Percentiles rank a stretch among this genome's conserved stretches.
Evolutionary conservation across 2,888 invertebrate genomes (phyloP).

Genomic region (Myathropa florea): DNA sequence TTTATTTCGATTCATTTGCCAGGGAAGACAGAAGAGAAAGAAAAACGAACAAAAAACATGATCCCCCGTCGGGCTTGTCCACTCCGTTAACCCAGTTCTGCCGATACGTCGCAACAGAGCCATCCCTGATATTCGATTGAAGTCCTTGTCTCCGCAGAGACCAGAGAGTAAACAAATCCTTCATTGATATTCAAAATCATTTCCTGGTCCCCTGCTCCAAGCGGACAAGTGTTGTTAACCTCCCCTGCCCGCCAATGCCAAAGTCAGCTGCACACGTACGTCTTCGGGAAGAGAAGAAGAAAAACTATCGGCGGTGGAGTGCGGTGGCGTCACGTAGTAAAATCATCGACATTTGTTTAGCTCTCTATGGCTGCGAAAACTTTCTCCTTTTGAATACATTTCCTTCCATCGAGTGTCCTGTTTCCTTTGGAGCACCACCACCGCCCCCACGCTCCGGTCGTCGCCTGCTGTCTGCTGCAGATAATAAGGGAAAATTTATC

Average conservation of each 20-base stretch:
- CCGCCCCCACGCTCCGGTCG: background rate
- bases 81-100: slow-evolving; percentile 56
- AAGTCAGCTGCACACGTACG: slow-evolving; percentile 9
- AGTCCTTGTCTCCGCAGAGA: slow-evolving; percentile 19
- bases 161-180: slow-evolving; percentile 39
- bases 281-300: background rate
- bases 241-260: background rate
- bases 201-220: slow-evolving; percentile 24
- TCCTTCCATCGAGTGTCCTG: slow-evolving; percentile 27
- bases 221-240: slow-evolving; percentile 35
- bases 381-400: slow-evolving; percentile 64
- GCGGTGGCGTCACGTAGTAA: slow-evolving; percentile 29
- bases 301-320: slow-evolving; percentile 27
- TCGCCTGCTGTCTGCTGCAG: slow-evolving; percentile 34
- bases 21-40: background rate
- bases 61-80: slow-evolving; percentile 28
- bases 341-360: slow-evolving; percentile 52
- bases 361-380: slow-evolving; percentile 33
- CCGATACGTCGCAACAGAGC: background rate
- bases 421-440: slow-evolving; percentile 8
- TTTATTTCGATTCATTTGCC: slow-evolving; percentile 42
- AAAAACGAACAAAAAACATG: background rate
- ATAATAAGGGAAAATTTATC: slow-evolving; percentile 56
- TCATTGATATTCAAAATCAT: slow-evolving; percentile 68
- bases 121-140: slow-evolving; percentile 42